phyloP scores from a whole-genome alignment of 2,888 invertebrate genomes.

The Cybosia mesomella region DNA sequence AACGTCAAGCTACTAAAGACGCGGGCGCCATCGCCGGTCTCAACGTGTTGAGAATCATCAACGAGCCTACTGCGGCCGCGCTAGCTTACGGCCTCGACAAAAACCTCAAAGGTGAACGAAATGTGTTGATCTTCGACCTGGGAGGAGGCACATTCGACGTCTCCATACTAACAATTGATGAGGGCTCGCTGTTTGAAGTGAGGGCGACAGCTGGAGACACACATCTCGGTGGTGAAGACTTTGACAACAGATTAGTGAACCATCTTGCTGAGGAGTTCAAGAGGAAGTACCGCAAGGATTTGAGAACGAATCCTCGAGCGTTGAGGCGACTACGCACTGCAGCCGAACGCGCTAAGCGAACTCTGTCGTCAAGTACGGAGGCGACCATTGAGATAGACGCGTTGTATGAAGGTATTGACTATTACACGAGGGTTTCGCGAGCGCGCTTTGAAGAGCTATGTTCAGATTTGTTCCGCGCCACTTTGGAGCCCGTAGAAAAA shows the following conservation, averaged over 20 bases:
- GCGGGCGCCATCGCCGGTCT: conserved; percentile 15
- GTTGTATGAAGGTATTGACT: conserved; percentile 88
- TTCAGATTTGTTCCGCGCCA: conserved; percentile 12
- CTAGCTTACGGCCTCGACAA: conserved; percentile 92
- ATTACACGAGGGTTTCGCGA: conserved; percentile 89
- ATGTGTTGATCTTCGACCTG: conserved; percentile 89
- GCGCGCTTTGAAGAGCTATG: conserved; percentile 89
- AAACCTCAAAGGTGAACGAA: conserved; percentile 89
- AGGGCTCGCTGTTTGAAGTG: conserved; percentile 87
- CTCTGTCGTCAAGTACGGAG: conserved; percentile 90
- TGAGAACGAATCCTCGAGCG: conserved; percentile 87
- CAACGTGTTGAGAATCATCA: conserved; percentile 89
- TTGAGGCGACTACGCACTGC: conserved; percentile 89
- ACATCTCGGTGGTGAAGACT: conserved; percentile 89
- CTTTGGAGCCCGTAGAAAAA: conserved; percentile 90
- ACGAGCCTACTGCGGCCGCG: conserved; percentile 94
- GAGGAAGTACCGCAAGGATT: conserved; percentile 77
- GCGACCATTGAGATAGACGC: conserved; percentile 90
- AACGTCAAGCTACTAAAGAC: conserved; percentile 18
- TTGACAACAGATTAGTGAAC: conserved; percentile 67
- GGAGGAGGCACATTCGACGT: conserved; percentile 95
- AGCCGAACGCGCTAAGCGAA: conserved; percentile 90
- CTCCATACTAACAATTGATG: conserved; percentile 89
- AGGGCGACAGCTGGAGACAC: conserved; percentile 92
- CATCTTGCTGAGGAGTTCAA: conserved; percentile 89